These are phyloP conservation scores for Gobiocypris rarus DNA, from an alignment of 2,113 vertebrate species.

Conservation along the genomic window DNA sequence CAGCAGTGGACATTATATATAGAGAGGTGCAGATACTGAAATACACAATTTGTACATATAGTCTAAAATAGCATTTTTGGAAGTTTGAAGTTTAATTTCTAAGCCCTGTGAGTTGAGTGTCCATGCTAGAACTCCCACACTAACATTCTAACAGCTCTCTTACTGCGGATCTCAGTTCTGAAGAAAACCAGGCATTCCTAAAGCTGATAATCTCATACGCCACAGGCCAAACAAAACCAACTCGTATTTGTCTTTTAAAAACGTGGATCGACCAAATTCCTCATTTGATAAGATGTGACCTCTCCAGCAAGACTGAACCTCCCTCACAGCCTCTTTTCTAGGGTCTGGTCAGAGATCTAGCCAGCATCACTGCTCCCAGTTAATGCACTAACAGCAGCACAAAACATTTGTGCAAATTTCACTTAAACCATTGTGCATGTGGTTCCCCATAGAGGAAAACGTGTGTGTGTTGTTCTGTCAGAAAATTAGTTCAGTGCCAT, in stretches of 20 bases:
- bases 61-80: background rate
- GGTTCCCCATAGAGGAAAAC: background rate
- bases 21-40: background rate
- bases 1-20: background rate
- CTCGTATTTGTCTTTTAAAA: conserved; percentile 42
- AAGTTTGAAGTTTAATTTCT: background rate
- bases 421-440: conserved; percentile 3
- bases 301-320: conserved; percentile 18
- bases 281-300: conserved; percentile 44
- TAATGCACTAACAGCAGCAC: background rate
- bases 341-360: background rate
- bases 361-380: background rate
- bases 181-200: conserved; percentile 50
- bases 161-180: conserved; percentile 21
- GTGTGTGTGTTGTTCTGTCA: conserved; percentile 40
- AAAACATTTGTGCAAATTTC: conserved; percentile 11
- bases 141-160: conserved; percentile 31
- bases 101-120: background rate
- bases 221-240: conserved; percentile 50
- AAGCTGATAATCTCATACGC: conserved; percentile 50
- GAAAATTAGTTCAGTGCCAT: background rate
- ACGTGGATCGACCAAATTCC: conserved; percentile 42
- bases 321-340: conserved; percentile 4
- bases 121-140: conserved; percentile 19
- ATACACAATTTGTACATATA: background rate